Evolutionary conservation across 2,113 vertebrate genomes (phyloP).

Genomic region (Calyptomena viridis): DNA sequence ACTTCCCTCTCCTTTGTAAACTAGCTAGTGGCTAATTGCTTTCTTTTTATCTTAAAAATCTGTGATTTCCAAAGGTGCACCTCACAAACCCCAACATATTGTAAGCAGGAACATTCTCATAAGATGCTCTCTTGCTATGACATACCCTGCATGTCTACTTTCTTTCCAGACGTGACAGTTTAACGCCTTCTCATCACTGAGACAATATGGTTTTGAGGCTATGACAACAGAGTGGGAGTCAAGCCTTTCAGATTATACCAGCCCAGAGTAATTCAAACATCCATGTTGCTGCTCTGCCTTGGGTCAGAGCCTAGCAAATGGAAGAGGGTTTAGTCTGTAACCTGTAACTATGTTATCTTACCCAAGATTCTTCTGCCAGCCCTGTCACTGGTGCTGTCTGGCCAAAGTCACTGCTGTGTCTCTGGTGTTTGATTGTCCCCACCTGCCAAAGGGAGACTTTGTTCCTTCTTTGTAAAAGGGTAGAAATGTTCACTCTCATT

Average conservation of each 20-base stretch:
- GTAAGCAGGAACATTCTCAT: neutral
- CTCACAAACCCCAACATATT: neutral
- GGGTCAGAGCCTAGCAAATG: neutral
- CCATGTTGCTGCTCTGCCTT: neutral
- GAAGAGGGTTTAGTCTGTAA: neutral
- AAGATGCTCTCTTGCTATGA: neutral
- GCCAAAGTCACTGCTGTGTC: neutral
- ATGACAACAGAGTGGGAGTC: neutral
- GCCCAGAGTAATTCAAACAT: neutral
- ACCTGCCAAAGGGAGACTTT: neutral
- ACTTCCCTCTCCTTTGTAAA: neutral
- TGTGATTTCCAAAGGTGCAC: neutral
- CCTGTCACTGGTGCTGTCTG: neutral
- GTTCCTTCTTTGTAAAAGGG: neutral
- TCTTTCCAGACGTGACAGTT: neutral
- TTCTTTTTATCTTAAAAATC: neutral
- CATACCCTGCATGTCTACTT: neutral
- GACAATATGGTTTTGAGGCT: neutral
- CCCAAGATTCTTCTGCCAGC: neutral
- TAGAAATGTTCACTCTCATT: neutral
- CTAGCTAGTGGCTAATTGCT: neutral
- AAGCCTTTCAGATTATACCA: neutral
- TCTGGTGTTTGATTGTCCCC: neutral
- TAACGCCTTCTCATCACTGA: neutral
- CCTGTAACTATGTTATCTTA: accelerated